Conservation (phyloP, 2,797 vertebrate species). For the Cossypha heuglini region DNA sequence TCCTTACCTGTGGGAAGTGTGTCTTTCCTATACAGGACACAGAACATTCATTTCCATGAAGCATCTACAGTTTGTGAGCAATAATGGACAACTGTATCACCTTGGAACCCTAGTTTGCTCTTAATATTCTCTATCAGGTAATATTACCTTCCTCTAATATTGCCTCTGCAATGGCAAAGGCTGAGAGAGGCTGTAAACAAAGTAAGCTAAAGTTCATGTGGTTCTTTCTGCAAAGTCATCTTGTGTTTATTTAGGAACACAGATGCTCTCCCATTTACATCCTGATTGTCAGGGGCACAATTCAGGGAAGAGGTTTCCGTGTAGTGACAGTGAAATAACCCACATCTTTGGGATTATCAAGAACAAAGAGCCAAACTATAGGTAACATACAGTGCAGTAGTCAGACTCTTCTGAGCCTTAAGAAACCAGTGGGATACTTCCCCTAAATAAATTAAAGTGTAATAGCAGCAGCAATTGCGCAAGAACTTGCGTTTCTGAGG, state of each 20-base stretch:
- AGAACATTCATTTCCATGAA: background rate
- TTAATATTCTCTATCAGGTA: background rate
- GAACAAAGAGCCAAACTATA: background rate
- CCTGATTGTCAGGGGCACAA: background rate
- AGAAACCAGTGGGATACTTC: background rate
- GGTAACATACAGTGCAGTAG: background rate
- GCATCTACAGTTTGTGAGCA: background rate
- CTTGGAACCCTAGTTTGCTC: background rate
- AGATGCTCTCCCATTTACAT: background rate
- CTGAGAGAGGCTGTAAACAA: background rate
- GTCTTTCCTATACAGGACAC: background rate
- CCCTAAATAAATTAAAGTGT: background rate
- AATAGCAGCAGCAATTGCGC: background rate
- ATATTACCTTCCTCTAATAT: background rate
- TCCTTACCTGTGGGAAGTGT: background rate
- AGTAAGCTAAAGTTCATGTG: background rate
- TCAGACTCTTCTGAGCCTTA: background rate
- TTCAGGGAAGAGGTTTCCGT: background rate
- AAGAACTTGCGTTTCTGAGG: background rate
- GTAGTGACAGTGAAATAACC: background rate
- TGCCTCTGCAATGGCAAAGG: background rate
- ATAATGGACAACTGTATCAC: background rate
- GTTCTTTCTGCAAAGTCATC: background rate
- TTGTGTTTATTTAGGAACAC: background rate
- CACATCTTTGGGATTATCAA: background rate